phyloP scores from a whole-genome alignment of 2,888 invertebrate species.

The Galerucella nymphaeae region DNA sequence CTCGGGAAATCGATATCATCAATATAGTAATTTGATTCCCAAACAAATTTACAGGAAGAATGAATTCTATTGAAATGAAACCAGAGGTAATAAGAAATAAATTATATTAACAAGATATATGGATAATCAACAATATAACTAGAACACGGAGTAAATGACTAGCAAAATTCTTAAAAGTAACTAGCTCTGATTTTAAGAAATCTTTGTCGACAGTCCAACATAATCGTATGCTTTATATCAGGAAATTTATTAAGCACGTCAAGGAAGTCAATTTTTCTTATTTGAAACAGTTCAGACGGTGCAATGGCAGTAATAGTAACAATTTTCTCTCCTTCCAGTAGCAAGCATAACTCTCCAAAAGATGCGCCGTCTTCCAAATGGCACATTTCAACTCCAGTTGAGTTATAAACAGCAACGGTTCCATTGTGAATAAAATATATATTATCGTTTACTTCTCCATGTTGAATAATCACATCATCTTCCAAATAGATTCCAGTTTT shows the following conservation, averaged over 20 bases:
- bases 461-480: conserved; percentile 29
- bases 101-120: not conserved
- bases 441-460: conserved; percentile 7
- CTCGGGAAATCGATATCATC: no score
- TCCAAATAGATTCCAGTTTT: conserved; percentile 36
- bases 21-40: no score
- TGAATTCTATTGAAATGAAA: no score
- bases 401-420: conserved; percentile 58
- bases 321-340: conserved; percentile 62
- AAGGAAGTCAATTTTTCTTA: conserved; percentile 62
- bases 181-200: not conserved
- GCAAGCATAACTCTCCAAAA: conserved; percentile 66
- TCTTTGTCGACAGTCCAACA: not conserved
- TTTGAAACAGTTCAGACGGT: conserved; percentile 63
- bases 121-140: not conserved
- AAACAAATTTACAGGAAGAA: no score
- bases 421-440: conserved; percentile 40
- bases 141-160: not conserved
- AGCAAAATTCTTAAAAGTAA: not conserved
- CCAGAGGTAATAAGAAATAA: not conserved
- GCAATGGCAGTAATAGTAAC: conserved; percentile 65
- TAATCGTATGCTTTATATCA: conserved; percentile 50
- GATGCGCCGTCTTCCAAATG: conserved; percentile 65
- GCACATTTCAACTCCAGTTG: conserved; percentile 63
- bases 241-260: conserved; percentile 60